These are phyloP conservation scores for Picathartes gymnocephalus DNA, from an alignment of 2,113 vertebrate genomes.

Conservation along the genomic window DNA sequence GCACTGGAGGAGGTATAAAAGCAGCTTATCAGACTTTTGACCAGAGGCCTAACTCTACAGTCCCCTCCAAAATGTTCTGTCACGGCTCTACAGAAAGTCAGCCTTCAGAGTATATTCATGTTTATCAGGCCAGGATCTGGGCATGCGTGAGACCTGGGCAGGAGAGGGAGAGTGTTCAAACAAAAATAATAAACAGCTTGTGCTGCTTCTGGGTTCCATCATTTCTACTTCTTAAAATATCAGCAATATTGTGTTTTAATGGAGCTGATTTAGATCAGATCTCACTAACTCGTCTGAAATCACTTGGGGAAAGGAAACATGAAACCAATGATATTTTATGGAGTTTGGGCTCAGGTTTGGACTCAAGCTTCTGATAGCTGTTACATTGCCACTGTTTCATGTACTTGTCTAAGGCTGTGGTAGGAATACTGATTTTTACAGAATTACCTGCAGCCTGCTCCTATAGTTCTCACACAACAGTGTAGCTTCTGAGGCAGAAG, in stretches of 20 bases:
- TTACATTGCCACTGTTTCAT: not conserved
- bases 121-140: not conserved
- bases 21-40: not conserved
- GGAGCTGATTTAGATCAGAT: not conserved
- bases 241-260: not conserved
- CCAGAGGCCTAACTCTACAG: not conserved
- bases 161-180: not conserved
- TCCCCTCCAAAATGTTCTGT: rapidly evolving
- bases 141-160: not conserved
- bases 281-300: not conserved
- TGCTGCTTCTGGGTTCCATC: not conserved
- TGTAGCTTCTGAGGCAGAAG: not conserved
- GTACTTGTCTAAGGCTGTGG: not conserved
- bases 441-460: not conserved
- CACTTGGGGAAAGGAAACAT: not conserved
- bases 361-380: not conserved
- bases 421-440: not conserved
- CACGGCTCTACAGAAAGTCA: not conserved
- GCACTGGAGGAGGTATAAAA: not conserved
- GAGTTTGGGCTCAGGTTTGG: not conserved
- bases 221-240: not conserved
- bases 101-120: not conserved
- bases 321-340: not conserved
- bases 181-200: not conserved
- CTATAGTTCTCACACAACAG: not conserved